Conservation (phyloP, 2,113 vertebrate genomes). For the Anolis carolinensis region DNA sequence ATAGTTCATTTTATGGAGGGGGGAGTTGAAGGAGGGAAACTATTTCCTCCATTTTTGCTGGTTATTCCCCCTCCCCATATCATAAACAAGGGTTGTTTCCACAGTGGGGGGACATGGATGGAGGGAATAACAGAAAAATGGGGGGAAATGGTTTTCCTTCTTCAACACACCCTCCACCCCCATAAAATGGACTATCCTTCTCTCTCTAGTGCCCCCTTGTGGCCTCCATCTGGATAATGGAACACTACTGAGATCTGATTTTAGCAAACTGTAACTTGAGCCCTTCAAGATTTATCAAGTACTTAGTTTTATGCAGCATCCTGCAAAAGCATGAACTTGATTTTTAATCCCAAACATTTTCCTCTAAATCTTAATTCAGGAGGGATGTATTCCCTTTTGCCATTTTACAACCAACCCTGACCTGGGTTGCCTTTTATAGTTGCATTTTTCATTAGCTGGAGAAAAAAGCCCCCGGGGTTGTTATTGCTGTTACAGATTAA, state of each 20-base stretch:
- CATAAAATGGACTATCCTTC: too few species aligned
- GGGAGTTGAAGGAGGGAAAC: too few species aligned
- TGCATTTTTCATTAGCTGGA: conserved; percentile 38
- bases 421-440: conserved; percentile 4
- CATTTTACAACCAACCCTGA: conserved; percentile 36
- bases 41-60: too few species aligned
- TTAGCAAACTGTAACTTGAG: neutral
- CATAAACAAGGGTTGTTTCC: too few species aligned
- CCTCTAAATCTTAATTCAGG: neutral
- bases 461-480: neutral
- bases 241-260: neutral
- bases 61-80: too few species aligned
- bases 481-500: conserved; percentile 57
- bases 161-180: too few species aligned
- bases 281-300: neutral
- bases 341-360: neutral
- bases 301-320: neutral
- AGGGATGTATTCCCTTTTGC: conserved; percentile 23
- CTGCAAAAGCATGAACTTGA: neutral
- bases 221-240: too few species aligned
- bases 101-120: too few species aligned
- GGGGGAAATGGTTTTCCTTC: too few species aligned
- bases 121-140: too few species aligned
- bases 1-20: too few species aligned
- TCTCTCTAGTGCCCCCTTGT: too few species aligned